Conservation (phyloP, 23 tunicate species). For the Halocynthia roretzi region DNA sequence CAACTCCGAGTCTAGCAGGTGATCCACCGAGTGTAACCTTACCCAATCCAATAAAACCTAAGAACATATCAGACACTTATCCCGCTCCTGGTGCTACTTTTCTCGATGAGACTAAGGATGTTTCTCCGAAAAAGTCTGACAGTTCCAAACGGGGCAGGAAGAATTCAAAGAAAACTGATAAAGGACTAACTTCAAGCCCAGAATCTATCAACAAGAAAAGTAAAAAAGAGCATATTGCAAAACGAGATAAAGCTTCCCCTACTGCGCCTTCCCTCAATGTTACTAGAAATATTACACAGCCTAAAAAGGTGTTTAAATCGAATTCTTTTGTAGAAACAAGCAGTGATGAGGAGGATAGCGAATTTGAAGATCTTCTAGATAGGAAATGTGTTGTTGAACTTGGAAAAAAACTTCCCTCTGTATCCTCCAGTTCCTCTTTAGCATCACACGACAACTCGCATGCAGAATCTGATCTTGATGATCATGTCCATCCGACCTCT, state of each 20-base stretch:
- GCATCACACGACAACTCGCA: neutral
- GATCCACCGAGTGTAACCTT: neutral
- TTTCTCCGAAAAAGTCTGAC: neutral
- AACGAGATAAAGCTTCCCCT: neutral
- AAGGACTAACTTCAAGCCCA: neutral
- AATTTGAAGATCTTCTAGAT: neutral
- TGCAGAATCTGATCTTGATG: neutral
- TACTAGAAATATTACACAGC: neutral
- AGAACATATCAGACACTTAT: neutral
- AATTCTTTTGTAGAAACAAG: constrained; percentile 5
- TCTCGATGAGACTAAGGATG: neutral
- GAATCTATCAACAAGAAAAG: neutral
- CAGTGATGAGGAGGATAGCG: constrained; percentile 8
- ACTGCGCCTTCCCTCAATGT: neutral
- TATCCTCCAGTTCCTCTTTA: neutral
- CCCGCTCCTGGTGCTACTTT: neutral
- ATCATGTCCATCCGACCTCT: neutral
- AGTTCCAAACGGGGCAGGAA: neutral
- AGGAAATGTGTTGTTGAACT: neutral
- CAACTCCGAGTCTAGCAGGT: neutral
- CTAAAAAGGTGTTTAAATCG: neutral
- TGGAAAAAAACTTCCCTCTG: neutral
- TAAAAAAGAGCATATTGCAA: neutral
- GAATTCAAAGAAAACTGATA: neutral
- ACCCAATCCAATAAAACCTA: neutral